Conservation (phyloP, 2,888 invertebrate species). For the Philhelius pedissequus region DNA sequence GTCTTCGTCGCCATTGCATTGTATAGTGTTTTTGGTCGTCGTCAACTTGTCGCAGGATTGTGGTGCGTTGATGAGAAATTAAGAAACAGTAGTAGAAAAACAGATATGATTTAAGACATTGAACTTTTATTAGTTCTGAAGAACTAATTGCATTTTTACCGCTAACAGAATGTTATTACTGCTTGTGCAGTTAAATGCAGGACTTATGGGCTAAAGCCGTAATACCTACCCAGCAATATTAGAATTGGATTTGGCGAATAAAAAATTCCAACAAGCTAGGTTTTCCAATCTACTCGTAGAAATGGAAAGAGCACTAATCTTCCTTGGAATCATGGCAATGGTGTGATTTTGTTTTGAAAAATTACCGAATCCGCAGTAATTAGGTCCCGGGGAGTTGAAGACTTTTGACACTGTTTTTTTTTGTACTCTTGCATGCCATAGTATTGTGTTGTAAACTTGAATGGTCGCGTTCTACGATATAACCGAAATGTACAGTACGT, state of each 20-base stretch:
- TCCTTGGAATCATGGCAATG: too few species aligned
- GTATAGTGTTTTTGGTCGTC: not conserved
- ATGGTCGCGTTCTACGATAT: too few species aligned
- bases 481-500: too few species aligned
- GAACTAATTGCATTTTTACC: slow-evolving; percentile 61
- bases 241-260: not conserved
- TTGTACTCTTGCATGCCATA: too few species aligned
- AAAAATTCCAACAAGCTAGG: not conserved
- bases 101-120: not conserved
- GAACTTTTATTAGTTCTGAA: slow-evolving; percentile 51
- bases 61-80: not conserved
- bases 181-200: not conserved
- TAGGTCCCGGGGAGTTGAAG: too few species aligned
- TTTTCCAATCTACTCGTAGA: too few species aligned
- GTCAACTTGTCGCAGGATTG: slow-evolving; percentile 13
- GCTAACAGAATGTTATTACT: slow-evolving; percentile 8
- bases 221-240: not conserved
- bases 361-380: too few species aligned
- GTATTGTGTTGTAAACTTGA: too few species aligned
- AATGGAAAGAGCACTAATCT: too few species aligned
- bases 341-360: too few species aligned
- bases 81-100: not conserved
- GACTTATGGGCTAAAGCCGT: too few species aligned
- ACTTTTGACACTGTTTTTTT: too few species aligned
- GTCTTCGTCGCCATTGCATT: not conserved